phyloP scores from a whole-genome alignment of 2,888 invertebrate genomes.

The Xestia rhomboidea region DNA sequence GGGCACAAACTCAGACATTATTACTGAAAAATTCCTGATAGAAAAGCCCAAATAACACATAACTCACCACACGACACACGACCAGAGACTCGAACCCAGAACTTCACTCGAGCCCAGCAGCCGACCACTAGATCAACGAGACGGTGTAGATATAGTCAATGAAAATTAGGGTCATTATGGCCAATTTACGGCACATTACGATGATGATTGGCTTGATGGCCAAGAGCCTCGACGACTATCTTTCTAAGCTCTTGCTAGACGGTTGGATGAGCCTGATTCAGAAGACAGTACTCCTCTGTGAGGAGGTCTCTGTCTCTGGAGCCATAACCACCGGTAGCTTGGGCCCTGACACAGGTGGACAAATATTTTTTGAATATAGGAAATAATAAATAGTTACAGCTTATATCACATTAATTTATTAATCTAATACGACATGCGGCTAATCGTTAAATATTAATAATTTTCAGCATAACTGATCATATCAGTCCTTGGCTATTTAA shows the following conservation, averaged over 20 bases:
- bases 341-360: background rate
- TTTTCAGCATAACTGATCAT: background rate
- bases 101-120: too few species aligned
- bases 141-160: too few species aligned
- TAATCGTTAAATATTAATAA: background rate
- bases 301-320: background rate
- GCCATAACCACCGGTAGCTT: background rate
- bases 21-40: too few species aligned
- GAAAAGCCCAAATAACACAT: too few species aligned
- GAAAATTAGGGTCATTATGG: too few species aligned
- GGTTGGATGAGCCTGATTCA: background rate
- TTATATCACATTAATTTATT: conserved; percentile 11
- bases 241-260: background rate
- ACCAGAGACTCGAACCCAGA: too few species aligned
- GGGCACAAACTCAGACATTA: too few species aligned
- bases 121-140: too few species aligned
- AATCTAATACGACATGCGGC: background rate
- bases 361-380: background rate
- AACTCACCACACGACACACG: too few species aligned
- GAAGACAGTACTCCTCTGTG: background rate
- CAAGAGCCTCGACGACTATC: background rate
- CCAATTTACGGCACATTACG: too few species aligned
- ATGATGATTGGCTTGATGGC: background rate
- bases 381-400: conserved; percentile 8
- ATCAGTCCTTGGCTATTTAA: conserved; percentile 4